Evolutionary conservation across 2,797 vertebrate species (phyloP), one percentile per base, ranked within the genome.

Genomic region (Falco naumanni): DNA sequence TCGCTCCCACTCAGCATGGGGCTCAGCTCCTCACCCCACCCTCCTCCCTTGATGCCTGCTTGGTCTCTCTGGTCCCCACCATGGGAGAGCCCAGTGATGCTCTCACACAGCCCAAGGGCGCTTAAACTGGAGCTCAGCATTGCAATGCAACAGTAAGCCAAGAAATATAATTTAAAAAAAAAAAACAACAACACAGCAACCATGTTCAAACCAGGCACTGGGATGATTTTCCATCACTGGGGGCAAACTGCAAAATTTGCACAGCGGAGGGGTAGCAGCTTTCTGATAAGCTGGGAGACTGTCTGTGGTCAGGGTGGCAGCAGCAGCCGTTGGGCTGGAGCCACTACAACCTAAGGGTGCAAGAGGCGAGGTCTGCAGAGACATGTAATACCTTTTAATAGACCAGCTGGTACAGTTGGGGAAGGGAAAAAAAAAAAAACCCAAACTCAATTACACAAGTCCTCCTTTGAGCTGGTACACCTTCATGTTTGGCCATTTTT

Each of bases 371-470:
- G 33, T 65, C 91, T 79, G 89, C 54, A 93, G 70, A 63, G 81
- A 93, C 47, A 37, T 48, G 80, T 59, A n/a, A 92, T 63, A 43
- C 33, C 84, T 96, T 96, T 93, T 94, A 92, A 87, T 69, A 95
- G 93, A 78, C 29, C 41, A 64, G 82, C 29, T 82, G 34, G 41
- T 75, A 81, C 20, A 43, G 57, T 0, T 33, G 37, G 56, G 37
- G 53, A 2, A 51, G 37, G 53, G 2, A 12, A 25, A 20, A 8
- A n/a, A 8, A n/a, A 34, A 74, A 66, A 10, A 2, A 1, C 2
- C 72, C 54, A 83, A 45, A 45, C 43, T 45, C 48, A 68, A 56
- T 24, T 76, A 87, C 77, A 92, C 81, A 96, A 94, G 45, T 56
- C 51, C 53, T 95, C 39, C 87, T 93, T 92, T 95, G 84, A 95